Percentiles rank a stretch among this genome's conserved stretches.
phyloP scores from a whole-genome alignment of 2,888 invertebrate species.

The Cheilosia vulpina region DNA sequence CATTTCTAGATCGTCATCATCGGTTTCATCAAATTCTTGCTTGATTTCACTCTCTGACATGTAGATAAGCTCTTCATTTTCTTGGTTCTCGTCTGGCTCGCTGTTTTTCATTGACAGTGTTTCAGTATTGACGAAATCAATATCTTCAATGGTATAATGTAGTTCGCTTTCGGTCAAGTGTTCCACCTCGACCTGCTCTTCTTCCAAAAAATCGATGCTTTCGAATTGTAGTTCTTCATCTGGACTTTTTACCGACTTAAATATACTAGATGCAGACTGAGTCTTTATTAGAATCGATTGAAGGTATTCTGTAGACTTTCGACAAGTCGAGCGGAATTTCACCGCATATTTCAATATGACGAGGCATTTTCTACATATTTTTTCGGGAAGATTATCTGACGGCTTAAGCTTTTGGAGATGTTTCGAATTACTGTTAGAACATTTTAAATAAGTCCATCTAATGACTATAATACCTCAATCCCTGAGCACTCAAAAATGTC shows the following conservation, averaged over 20 bases:
- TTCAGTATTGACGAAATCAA: conserved; percentile 21
- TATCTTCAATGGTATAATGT: conserved; percentile 56
- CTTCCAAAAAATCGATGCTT: conserved; percentile 63
- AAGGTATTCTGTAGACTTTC: conserved; percentile 58
- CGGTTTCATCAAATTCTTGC: conserved; percentile 38
- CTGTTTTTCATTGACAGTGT: conserved; percentile 21
- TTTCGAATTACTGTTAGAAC: not conserved
- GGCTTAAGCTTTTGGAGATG: conserved; percentile 76
- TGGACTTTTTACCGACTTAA: conserved; percentile 40
- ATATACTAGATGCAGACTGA: conserved; percentile 57
- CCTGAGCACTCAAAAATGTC: conserved; percentile 77
- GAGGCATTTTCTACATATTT: conserved; percentile 66
- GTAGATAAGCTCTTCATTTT: conserved; percentile 54
- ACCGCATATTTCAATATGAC: conserved; percentile 50
- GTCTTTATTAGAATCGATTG: conserved; percentile 57
- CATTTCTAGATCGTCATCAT: conserved; percentile 30
- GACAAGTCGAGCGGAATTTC: conserved; percentile 61
- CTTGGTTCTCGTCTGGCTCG: conserved; percentile 46
- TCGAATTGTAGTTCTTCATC: conserved; percentile 51
- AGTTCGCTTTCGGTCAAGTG: conserved; percentile 28
- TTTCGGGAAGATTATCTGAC: conserved; percentile 79
- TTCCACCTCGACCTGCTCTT: conserved; percentile 57
- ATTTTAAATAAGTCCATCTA: not conserved
- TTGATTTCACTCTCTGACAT: conserved; percentile 61
- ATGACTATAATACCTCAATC: conserved; percentile 62